These are phyloP conservation scores for Tryphoninae sp. DNA, from an alignment of 2,888 invertebrate genomes.

Conservation along the genomic window DNA sequence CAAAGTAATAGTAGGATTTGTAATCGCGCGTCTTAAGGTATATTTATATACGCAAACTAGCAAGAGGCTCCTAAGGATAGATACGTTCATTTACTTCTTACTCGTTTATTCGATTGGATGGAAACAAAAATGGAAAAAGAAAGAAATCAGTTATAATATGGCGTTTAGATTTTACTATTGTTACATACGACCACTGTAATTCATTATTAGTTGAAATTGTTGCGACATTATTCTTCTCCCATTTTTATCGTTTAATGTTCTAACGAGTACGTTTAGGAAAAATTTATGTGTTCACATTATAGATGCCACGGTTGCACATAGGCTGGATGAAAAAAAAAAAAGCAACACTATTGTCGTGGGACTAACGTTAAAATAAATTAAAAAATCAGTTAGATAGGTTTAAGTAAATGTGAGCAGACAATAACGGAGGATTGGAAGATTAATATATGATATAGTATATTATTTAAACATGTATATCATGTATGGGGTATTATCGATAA, in stretches of 20 bases:
- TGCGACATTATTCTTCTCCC: conserved; percentile 53
- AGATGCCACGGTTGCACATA: conserved; percentile 27
- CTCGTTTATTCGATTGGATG: conserved; percentile 57
- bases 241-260: conserved; percentile 42
- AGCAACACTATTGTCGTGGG: conserved; percentile 21
- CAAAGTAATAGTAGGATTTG: too few species aligned
- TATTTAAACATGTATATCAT: conserved; percentile 53
- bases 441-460: conserved; percentile 65
- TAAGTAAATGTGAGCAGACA: conserved; percentile 80
- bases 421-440: conserved; percentile 75
- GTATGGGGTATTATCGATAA: conserved; percentile 41
- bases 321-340: conserved; percentile 11
- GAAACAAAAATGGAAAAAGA: conserved; percentile 34
- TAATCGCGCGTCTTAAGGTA: conserved; percentile 17
- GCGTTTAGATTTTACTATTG: conserved; percentile 60
- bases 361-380: conserved; percentile 32
- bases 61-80: conserved; percentile 52
- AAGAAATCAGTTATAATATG: conserved; percentile 35
- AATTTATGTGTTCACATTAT: conserved; percentile 30
- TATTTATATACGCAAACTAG: conserved; percentile 30
- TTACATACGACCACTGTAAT: conserved; percentile 48
- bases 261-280: conserved; percentile 33
- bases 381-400: conserved; percentile 70
- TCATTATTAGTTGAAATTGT: conserved; percentile 50
- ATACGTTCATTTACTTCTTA: conserved; percentile 53